These are phyloP conservation scores for Epirrhoe alternata DNA, from an alignment of 2,888 invertebrate genomes.

Conservation along the genomic window DNA sequence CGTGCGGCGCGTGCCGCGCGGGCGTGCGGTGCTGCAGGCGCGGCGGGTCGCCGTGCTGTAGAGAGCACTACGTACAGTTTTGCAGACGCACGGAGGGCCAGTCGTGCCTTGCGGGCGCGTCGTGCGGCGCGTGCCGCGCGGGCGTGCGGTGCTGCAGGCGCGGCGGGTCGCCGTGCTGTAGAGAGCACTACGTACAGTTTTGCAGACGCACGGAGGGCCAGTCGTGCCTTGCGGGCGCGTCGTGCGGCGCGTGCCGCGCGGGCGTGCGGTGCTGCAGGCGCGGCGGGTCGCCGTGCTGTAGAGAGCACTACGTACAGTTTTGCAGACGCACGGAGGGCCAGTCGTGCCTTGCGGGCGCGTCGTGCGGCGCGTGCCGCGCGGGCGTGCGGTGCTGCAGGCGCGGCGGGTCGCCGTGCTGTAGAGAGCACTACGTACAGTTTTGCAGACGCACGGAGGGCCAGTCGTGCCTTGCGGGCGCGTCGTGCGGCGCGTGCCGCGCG, in stretches of 20 bases:
- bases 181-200: slow-evolving; percentile 46
- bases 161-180: slow-evolving; percentile 66
- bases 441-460: slow-evolving; percentile 72
- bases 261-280: slow-evolving; percentile 46
- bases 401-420: slow-evolving; percentile 66
- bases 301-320: slow-evolving; percentile 46
- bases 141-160: slow-evolving; percentile 46
- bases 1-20: slow-evolving; percentile 36
- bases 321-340: slow-evolving; percentile 72
- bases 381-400: slow-evolving; percentile 46
- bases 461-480: slow-evolving; percentile 51
- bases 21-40: slow-evolving; percentile 46
- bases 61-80: slow-evolving; percentile 46
- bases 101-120: slow-evolving; percentile 51
- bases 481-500: slow-evolving; percentile 36
- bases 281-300: slow-evolving; percentile 66
- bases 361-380: slow-evolving; percentile 36
- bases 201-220: slow-evolving; percentile 72
- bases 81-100: slow-evolving; percentile 72
- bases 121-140: slow-evolving; percentile 36
- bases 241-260: slow-evolving; percentile 36
- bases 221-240: slow-evolving; percentile 51
- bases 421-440: slow-evolving; percentile 46
- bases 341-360: slow-evolving; percentile 51
- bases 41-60: slow-evolving; percentile 66